Conservation (phyloP, 2,888 invertebrate species). For the Mythimna albipuncta region DNA sequence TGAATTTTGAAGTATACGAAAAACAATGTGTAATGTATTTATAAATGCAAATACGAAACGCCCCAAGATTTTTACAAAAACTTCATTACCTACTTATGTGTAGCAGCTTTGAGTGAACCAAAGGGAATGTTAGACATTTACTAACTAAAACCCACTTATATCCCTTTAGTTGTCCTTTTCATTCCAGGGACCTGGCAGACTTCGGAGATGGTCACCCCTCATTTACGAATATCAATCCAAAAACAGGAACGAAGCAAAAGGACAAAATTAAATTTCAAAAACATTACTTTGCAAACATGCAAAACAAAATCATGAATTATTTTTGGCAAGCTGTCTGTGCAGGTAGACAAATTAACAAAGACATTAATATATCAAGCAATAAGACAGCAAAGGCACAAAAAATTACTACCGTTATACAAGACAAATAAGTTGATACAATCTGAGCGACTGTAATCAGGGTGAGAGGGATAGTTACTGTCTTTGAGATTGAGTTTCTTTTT, state of each 20-base stretch:
- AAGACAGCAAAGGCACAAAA: slow-evolving; percentile 47
- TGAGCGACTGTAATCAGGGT: slow-evolving; percentile 50
- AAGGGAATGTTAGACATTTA: too few species aligned
- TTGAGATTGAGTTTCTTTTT: neutral
- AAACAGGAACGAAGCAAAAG: neutral
- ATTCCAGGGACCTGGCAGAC: too few species aligned
- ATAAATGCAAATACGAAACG: too few species aligned
- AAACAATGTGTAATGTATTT: too few species aligned
- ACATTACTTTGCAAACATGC: slow-evolving; percentile 13
- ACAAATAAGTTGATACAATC: slow-evolving; percentile 63
- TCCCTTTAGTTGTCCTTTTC: too few species aligned
- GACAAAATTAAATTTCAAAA: too few species aligned
- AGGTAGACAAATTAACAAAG: slow-evolving; percentile 57
- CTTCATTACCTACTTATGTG: too few species aligned
- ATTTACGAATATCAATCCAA: neutral
- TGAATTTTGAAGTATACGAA: too few species aligned
- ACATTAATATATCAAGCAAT: slow-evolving; percentile 56
- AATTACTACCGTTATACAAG: slow-evolving; percentile 57
- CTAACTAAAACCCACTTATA: too few species aligned
- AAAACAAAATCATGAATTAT: slow-evolving; percentile 18
- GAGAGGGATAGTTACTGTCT: neutral
- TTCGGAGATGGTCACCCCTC: too few species aligned
- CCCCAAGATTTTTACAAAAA: too few species aligned
- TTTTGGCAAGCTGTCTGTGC: slow-evolving; percentile 8
- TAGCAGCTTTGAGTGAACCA: too few species aligned